A percentile compares a stretch with the other conserved stretches of the same genome.
Evolutionary conservation across 2,113 vertebrate species (phyloP).

Genomic region (Antechinus flavipes): DNA sequence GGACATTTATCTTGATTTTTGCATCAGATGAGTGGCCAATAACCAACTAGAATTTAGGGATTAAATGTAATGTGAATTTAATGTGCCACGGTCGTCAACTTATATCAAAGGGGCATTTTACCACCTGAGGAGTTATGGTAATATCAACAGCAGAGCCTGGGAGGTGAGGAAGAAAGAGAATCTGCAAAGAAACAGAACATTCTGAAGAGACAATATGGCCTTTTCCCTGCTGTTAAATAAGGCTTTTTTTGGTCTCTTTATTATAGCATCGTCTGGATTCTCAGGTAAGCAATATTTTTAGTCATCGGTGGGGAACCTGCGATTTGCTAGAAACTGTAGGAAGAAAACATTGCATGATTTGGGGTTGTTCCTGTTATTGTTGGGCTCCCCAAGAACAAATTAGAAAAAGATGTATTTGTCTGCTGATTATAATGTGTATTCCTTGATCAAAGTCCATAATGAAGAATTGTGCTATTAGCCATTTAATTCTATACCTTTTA

Average conservation of each 20-base stretch:
- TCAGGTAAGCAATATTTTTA: background rate
- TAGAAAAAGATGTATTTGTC: background rate
- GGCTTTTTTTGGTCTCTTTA: background rate
- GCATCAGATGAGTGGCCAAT: background rate
- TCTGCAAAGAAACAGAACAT: background rate
- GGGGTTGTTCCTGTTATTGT: background rate
- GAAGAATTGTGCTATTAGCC: background rate
- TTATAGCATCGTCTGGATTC: background rate
- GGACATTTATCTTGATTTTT: background rate
- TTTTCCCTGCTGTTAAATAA: background rate
- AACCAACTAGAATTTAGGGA: background rate
- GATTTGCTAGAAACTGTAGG: background rate
- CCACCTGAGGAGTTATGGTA: background rate
- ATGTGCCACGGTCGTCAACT: background rate
- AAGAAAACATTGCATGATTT: background rate
- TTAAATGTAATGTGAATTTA: background rate
- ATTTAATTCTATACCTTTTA: background rate
- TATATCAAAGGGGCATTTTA: background rate
- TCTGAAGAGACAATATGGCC: background rate
- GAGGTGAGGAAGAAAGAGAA: background rate
- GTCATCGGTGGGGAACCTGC: background rate
- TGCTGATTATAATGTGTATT: background rate
- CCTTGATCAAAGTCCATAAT: background rate
- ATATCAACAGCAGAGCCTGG: background rate
- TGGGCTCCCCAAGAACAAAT: background rate